Evolutionary conservation across 1,140 invertebrate genomes (phyloP), one percentile per base, ranked within the genome.

Genomic region (Panagrolaimus sp.): DNA sequence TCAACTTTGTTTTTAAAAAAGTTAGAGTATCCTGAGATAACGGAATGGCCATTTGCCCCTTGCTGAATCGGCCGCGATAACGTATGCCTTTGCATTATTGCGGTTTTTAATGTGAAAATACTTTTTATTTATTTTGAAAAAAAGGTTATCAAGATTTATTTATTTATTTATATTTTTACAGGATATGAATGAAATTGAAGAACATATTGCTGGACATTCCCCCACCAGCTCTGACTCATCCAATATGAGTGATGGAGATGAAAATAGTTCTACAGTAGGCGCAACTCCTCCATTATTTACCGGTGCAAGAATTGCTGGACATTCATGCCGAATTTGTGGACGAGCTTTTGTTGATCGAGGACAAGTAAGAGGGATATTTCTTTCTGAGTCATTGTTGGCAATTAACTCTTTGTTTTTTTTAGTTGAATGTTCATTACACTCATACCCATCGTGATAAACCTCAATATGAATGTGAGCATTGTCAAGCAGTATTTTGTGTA

Each of bases 401-500:
- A 8, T 3, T 28, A 44, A 38, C 7, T 7, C 2, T 38, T 38
- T 38, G 2, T 38, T 38, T 38, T 38, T 38, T 38, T 66, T 66
- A 77, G 68, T 63, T 80, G 44, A 79, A 73, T 48, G 55, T 83
- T 14, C 78, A 80, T 69, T 77, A 79, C 69, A 76, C 75, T n/a
- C 71, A 81, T 46, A 82, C 77, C 0, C 78, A 80, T 43, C 47
- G 73, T 38, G 78, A 81, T 24, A 81, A 75, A 24, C 80, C 80
- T 9, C 79, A 78, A 28, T 82, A 82, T 67, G 72, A 62, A 7
- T 82, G 80, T 63, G 68, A 75, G 43, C 32, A 67, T 43, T 82
- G 80, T 67, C 70, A 73, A 26, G 44, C 43, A 10, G 75, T 77
- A 43, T 82, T 83, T 58, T 65, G 69, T 17, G 75, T 82, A 12